Percentiles rank a stretch among this genome's conserved stretches.
Evolutionary conservation across 2,888 invertebrate genomes (phyloP).

Genomic region (Tortricodes alternella): DNA sequence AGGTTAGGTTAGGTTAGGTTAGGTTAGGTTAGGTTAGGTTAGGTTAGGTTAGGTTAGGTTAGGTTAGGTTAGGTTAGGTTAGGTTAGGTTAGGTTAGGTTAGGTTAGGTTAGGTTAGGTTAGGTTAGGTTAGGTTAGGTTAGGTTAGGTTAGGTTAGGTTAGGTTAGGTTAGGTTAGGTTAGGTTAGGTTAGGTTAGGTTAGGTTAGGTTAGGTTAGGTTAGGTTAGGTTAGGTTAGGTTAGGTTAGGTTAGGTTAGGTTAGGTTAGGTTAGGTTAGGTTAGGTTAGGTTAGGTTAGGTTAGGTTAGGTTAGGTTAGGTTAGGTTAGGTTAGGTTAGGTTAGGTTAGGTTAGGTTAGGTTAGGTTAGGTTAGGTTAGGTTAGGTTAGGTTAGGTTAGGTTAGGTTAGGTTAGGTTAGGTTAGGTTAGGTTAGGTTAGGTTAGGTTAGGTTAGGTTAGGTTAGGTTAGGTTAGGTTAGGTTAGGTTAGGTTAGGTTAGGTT

Average conservation of each 20-base stretch:
- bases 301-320: conserved; percentile 6
- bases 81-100: too few relatives aligned
- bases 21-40: too few relatives aligned
- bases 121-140: too few relatives aligned
- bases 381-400: conserved; percentile 6
- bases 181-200: conserved; percentile 2
- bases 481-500: conserved; percentile 19
- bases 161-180: neutral
- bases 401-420: neutral
- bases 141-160: too few relatives aligned
- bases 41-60: too few relatives aligned
- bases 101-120: too few relatives aligned
- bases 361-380: conserved; percentile 6
- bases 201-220: conserved; percentile 1
- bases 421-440: conserved; percentile 19
- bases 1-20: too few relatives aligned
- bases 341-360: conserved; percentile 6
- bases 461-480: conserved; percentile 19
- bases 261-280: conserved; percentile 6
- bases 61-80: too few relatives aligned
- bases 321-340: conserved; percentile 6
- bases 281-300: conserved; percentile 6
- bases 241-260: neutral
- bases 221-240: neutral
- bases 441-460: conserved; percentile 19